A percentile compares a stretch with the other conserved stretches of the same genome.
phyloP scores from a whole-genome alignment of 92 coral and sea anemone genomes.

The Porites divaricata region DNA sequence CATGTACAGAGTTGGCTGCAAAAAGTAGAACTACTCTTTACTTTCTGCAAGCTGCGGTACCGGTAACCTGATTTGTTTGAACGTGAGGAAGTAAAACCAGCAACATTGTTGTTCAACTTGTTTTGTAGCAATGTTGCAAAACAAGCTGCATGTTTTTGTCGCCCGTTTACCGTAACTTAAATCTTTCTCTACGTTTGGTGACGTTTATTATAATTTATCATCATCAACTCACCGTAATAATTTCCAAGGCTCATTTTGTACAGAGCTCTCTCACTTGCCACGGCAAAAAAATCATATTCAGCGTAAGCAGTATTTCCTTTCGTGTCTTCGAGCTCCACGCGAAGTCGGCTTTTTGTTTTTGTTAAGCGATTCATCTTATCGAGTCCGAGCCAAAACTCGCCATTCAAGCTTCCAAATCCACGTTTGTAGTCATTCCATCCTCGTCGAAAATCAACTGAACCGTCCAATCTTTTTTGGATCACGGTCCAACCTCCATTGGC shows the following conservation, averaged over 20 bases:
- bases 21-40: no score
- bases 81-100: no score
- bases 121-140: no score
- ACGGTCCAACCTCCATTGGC: slow-evolving; percentile 86
- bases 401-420: slow-evolving; percentile 17
- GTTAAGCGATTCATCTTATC: slow-evolving; percentile 46
- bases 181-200: neutral
- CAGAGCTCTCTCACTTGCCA: slow-evolving; percentile 24
- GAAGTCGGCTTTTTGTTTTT: slow-evolving; percentile 29
- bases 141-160: no score
- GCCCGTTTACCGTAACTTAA: no score
- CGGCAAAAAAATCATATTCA: slow-evolving; percentile 38
- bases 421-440: slow-evolving; percentile 63
- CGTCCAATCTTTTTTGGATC: slow-evolving; percentile 72
- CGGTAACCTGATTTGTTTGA: no score
- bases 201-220: neutral
- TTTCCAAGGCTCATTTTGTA: slow-evolving; percentile 39
- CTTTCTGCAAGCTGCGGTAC: no score
- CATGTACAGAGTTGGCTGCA: no score
- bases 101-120: no score
- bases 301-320: slow-evolving; percentile 44
- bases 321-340: slow-evolving; percentile 50
- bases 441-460: slow-evolving; percentile 64
- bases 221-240: slow-evolving; percentile 13
- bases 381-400: slow-evolving; percentile 48